These are phyloP conservation scores for Ophion slaviceki DNA, from an alignment of 2,888 invertebrate genomes.

Conservation along the genomic window DNA sequence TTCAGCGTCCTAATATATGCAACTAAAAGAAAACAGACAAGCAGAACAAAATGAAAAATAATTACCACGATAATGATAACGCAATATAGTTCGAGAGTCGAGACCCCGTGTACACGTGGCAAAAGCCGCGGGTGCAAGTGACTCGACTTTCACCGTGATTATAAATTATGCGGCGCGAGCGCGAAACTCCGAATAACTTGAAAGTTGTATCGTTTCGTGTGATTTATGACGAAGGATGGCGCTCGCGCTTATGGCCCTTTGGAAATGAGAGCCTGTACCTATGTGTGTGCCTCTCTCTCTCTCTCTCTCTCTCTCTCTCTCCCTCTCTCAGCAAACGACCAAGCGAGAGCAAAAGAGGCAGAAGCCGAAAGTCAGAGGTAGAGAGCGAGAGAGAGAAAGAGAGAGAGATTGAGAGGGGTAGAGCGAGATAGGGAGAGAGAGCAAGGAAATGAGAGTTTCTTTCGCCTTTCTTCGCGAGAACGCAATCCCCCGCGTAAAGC, in stretches of 20 bases:
- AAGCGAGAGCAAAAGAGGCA: background rate
- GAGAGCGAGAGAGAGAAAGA: too few species aligned
- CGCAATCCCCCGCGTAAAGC: conserved; percentile 69
- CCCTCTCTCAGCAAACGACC: background rate
- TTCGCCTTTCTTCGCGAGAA: conserved; percentile 53
- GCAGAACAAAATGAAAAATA: conserved; percentile 2
- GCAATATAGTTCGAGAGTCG: conserved; percentile 25
- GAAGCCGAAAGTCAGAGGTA: background rate
- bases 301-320: too few species aligned
- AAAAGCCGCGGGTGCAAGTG: conserved; percentile 16
- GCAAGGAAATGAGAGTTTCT: conserved; percentile 46
- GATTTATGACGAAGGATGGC: conserved; percentile 60
- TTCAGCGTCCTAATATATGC: background rate
- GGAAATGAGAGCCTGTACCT: conserved; percentile 21
- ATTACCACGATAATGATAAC: conserved; percentile 28
- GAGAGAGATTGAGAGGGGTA: too few species aligned
- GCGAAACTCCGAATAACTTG: conserved; percentile 63
- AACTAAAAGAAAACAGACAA: too few species aligned
- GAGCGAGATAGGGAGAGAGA: background rate
- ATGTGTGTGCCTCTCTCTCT: background rate
- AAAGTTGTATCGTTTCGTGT: conserved; percentile 66
- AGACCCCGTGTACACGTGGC: conserved; percentile 26
- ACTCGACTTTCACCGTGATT: conserved; percentile 52
- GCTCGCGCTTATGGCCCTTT: conserved; percentile 14
- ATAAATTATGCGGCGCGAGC: conserved; percentile 63